Evolutionary conservation across 2,113 vertebrate genomes (phyloP).

Genomic region (Charina bottae): DNA sequence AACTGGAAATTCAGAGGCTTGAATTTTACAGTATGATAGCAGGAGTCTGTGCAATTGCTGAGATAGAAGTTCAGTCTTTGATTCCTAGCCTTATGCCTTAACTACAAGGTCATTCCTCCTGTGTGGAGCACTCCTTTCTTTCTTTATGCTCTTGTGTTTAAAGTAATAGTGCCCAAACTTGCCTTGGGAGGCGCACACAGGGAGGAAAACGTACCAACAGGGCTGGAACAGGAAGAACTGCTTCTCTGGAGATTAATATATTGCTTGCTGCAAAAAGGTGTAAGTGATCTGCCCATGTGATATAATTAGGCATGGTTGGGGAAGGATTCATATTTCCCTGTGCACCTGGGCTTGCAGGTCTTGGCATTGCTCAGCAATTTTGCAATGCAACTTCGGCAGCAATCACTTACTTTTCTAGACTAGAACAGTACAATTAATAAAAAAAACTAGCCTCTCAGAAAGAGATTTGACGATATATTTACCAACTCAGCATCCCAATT

Average conservation of each 20-base stretch:
- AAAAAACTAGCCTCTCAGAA: neutral
- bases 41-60: neutral
- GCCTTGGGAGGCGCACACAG: slow-evolving; percentile 48
- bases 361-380: slow-evolving; percentile 38
- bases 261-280: slow-evolving; percentile 41
- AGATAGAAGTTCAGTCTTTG: neutral
- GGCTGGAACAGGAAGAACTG: slow-evolving; percentile 59
- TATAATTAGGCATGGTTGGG: slow-evolving; percentile 34
- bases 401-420: slow-evolving; percentile 60
- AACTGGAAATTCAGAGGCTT: neutral
- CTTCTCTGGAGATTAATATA: slow-evolving; percentile 45
- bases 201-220: slow-evolving; percentile 47
- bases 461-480: neutral
- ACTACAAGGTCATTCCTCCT: neutral
- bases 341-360: slow-evolving; percentile 46
- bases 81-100: neutral
- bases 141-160: neutral
- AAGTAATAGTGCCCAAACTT: slow-evolving; percentile 57
- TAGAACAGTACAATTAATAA: neutral
- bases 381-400: slow-evolving; percentile 50
- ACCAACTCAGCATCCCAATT: neutral
- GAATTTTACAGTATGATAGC: slow-evolving; percentile 4
- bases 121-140: accelerated
- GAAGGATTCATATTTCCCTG: slow-evolving; percentile 49
- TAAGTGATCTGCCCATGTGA: slow-evolving; percentile 37